phyloP scores from a whole-genome alignment of 2,888 invertebrate species.

The Eristalinus sepulchralis region DNA sequence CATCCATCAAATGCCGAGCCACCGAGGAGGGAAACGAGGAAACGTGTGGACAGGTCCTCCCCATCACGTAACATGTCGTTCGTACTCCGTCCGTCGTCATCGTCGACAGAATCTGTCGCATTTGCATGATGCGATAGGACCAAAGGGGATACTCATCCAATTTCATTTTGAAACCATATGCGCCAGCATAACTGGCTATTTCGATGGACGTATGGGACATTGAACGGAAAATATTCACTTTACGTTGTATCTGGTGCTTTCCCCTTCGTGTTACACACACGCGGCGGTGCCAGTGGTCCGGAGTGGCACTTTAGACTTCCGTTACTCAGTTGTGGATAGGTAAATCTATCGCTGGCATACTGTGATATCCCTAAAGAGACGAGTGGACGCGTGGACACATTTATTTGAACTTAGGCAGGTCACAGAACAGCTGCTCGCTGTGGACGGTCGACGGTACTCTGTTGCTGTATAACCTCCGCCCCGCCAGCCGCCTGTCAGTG shows the following conservation, averaged over 20 bases:
- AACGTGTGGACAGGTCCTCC: constrained; percentile 35
- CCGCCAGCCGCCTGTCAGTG: constrained; percentile 12
- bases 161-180: constrained; percentile 53
- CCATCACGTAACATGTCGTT: constrained; percentile 30
- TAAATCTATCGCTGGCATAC: neutral
- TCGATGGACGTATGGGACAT: constrained; percentile 37
- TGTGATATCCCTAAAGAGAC: constrained; percentile 8
- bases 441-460: constrained; percentile 14
- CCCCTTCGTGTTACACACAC: constrained; percentile 28
- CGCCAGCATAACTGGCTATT: constrained; percentile 33
- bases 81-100: constrained; percentile 27
- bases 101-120: constrained; percentile 46
- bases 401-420: constrained; percentile 32
- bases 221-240: constrained; percentile 42
- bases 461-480: neutral
- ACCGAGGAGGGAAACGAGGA: neutral
- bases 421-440: constrained; percentile 2
- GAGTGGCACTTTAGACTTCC: constrained; percentile 5
- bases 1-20: neutral
- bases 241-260: constrained; percentile 28
- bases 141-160: constrained; percentile 55
- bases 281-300: constrained; percentile 9
- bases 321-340: constrained; percentile 19
- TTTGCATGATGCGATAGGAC: constrained; percentile 59
- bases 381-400: constrained; percentile 7